phyloP scores from a whole-genome alignment of 2,113 vertebrate genomes.

The Anhinga rufa region DNA sequence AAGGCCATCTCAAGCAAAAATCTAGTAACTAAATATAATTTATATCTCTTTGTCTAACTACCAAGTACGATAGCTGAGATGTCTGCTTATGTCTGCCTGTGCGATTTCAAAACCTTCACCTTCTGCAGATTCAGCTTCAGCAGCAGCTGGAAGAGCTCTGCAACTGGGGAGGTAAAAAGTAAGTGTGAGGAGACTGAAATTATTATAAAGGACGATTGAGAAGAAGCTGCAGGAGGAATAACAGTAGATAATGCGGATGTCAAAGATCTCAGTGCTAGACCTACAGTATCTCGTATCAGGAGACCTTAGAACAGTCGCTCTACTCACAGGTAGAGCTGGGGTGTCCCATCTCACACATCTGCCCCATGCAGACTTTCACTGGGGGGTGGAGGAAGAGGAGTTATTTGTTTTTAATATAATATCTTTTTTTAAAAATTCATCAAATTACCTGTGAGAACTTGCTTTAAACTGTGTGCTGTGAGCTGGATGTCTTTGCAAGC shows the following conservation, averaged over 20 bases:
- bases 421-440: background rate
- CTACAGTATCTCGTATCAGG: background rate
- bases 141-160: background rate
- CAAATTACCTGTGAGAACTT: background rate
- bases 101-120: background rate
- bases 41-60: background rate
- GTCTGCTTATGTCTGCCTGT: rapidly evolving
- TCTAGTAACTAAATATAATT: background rate
- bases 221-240: background rate
- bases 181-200: background rate
- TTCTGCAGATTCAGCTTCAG: background rate
- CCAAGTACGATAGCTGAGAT: background rate
- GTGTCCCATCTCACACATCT: background rate
- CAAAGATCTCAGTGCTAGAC: background rate
- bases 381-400: background rate
- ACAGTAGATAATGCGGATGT: background rate
- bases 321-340: background rate
- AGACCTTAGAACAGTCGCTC: background rate
- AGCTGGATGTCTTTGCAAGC: background rate
- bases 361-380: background rate
- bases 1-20: background rate
- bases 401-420: background rate
- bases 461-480: background rate
- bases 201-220: background rate
- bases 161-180: background rate